Evolutionary conservation across 2,888 invertebrate species (phyloP).

Genomic region (Conistra vaccinii): DNA sequence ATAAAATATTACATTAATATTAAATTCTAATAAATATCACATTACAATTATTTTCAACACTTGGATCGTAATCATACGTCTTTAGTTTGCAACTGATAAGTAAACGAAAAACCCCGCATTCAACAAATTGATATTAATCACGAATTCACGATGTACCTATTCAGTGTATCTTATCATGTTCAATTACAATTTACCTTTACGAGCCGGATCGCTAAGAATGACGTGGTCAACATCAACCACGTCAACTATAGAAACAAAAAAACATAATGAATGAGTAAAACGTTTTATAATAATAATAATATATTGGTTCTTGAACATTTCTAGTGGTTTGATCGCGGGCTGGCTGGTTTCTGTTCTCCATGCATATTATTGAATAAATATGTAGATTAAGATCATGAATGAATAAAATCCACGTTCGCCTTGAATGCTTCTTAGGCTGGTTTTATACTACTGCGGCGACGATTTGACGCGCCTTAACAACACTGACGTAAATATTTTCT

Average conservation of each 20-base stretch:
- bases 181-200: conserved; percentile 13
- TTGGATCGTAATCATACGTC: conserved; percentile 19
- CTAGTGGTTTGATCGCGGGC: conserved; percentile 29
- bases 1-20: neutral
- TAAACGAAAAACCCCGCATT: neutral
- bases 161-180: conserved; percentile 42
- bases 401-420: conserved; percentile 53
- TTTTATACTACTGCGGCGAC: too few relatives aligned
- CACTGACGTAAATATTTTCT: conserved; percentile 16
- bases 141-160: neutral
- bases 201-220: conserved; percentile 4
- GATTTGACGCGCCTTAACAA: neutral
- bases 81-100: conserved; percentile 22
- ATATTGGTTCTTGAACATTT: conserved; percentile 40
- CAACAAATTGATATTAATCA: conserved; percentile 7
- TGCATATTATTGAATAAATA: conserved; percentile 49
- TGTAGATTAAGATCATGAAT: conserved; percentile 56
- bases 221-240: conserved; percentile 8
- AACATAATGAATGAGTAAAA: conserved; percentile 22
- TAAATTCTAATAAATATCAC: neutral
- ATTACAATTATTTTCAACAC: conserved; percentile 9
- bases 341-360: conserved; percentile 16
- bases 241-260: conserved; percentile 20
- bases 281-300: conserved; percentile 26
- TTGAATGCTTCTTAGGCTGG: conserved; percentile 49